These are phyloP conservation scores for Parapristionchus giblindavisi DNA, from an alignment of 2,888 invertebrate species.

Conservation along the genomic window DNA sequence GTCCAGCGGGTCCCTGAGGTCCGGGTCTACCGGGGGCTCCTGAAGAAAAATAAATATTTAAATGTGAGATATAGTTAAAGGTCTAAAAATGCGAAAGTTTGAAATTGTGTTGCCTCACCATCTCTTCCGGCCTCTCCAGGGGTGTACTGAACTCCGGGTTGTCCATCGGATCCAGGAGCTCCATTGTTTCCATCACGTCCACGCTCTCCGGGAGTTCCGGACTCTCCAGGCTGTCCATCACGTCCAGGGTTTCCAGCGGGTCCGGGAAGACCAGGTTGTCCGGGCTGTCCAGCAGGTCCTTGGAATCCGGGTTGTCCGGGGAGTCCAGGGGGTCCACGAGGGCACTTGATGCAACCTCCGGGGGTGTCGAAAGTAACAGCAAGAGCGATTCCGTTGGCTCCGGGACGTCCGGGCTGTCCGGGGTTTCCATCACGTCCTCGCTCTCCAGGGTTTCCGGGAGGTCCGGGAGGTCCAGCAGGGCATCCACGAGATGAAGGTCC, in stretches of 20 bases:
- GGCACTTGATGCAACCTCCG: constrained; percentile 30
- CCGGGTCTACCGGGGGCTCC: background rate
- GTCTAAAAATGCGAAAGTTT: too few species aligned
- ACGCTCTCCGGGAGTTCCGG: constrained; percentile 13
- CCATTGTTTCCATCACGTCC: constrained; percentile 30
- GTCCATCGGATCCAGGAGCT: constrained; percentile 22
- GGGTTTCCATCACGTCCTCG: constrained; percentile 27
- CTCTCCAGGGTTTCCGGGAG: constrained; percentile 35
- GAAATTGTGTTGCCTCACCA: too few species aligned
- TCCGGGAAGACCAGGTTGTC: constrained; percentile 9
- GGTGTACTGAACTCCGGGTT: constrained; percentile 37
- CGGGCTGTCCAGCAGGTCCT: constrained; percentile 36
- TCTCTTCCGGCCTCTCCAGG: constrained; percentile 38
- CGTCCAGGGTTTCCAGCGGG: constrained; percentile 36
- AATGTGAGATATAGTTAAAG: too few species aligned
- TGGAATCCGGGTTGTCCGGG: constrained; percentile 34
- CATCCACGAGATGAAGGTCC: constrained; percentile 36
- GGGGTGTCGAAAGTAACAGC: constrained; percentile 34
- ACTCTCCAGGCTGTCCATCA: constrained; percentile 27
- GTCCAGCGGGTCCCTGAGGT: background rate
- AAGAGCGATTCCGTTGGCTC: constrained; percentile 38
- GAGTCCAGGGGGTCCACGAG: constrained; percentile 30
- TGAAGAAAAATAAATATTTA: too few species aligned
- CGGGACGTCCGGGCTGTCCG: constrained; percentile 28
- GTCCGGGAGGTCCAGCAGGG: constrained; percentile 36